Conservation (phyloP, 2,113 vertebrate genomes). For the Poeciliopsis retropinna region DNA sequence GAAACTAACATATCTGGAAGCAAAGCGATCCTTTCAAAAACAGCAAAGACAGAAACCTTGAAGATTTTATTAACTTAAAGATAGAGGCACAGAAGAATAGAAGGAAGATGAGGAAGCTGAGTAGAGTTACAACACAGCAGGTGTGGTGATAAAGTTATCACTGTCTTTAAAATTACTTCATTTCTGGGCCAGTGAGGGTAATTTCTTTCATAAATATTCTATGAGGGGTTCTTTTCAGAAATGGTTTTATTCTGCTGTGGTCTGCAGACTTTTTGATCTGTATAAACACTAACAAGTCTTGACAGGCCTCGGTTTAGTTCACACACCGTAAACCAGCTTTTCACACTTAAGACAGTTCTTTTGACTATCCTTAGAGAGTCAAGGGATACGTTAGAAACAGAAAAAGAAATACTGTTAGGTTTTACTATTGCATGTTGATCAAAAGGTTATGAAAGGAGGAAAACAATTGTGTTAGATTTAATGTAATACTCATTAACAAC, state of each 20-base stretch:
- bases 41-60: neutral
- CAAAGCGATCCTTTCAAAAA: slow-evolving; percentile 17
- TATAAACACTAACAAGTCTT: slow-evolving; percentile 23
- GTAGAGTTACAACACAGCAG: neutral
- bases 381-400: slow-evolving; percentile 1
- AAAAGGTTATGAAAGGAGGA: neutral
- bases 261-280: slow-evolving; percentile 12
- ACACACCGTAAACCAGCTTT: slow-evolving; percentile 35
- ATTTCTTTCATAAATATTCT: slow-evolving; percentile 7
- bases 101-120: neutral
- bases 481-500: too few species aligned
- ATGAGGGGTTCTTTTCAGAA: neutral
- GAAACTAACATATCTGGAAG: neutral
- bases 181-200: neutral
- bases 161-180: neutral
- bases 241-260: slow-evolving; percentile 3
- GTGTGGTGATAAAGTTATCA: neutral
- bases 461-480: too few species aligned
- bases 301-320: slow-evolving; percentile 34
- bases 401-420: slow-evolving; percentile 3
- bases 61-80: slow-evolving; percentile 8
- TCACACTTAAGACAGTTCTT: slow-evolving; percentile 38
- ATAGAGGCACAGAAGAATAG: neutral
- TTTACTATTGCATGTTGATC: slow-evolving; percentile 5
- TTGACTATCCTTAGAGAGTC: slow-evolving; percentile 16